phyloP scores from a whole-genome alignment of 2,888 invertebrate species.

The Tigriopus californicus region DNA sequence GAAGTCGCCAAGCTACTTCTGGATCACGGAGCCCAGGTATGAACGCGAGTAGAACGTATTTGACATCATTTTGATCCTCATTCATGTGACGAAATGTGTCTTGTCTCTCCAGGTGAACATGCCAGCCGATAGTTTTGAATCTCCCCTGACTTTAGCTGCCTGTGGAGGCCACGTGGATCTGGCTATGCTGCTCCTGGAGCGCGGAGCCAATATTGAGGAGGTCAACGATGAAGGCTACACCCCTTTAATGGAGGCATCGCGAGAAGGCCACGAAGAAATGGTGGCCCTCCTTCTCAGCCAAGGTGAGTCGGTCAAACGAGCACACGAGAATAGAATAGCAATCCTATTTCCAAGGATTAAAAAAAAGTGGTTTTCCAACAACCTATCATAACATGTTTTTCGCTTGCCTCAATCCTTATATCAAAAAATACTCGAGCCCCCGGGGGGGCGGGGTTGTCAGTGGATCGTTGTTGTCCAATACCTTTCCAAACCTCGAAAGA shows the following conservation, averaged over 20 bases:
- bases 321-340: not conserved
- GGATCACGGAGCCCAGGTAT: constrained; percentile 82
- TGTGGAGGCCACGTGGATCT: constrained; percentile 97
- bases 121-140: constrained; percentile 98
- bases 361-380: not conserved
- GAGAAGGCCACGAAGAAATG: constrained; percentile 98
- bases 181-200: constrained; percentile 80
- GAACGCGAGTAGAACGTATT: not conserved
- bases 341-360: not conserved
- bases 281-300: constrained; percentile 78
- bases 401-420: too few species aligned
- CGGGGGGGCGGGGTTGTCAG: too few species aligned
- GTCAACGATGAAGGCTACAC: constrained; percentile 99
- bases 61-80: too few species aligned
- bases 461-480: too few species aligned
- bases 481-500: too few species aligned
- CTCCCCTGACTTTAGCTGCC: constrained; percentile 89
- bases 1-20: constrained; percentile 84
- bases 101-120: constrained; percentile 52
- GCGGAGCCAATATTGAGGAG: constrained; percentile 96
- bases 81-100: too few species aligned
- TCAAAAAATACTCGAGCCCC: too few species aligned
- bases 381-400: too few species aligned
- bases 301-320: too few species aligned
- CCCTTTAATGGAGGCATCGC: constrained; percentile 94